phyloP scores from a whole-genome alignment of 2,888 invertebrate genomes.

The Lasioglossum zephyrum region DNA sequence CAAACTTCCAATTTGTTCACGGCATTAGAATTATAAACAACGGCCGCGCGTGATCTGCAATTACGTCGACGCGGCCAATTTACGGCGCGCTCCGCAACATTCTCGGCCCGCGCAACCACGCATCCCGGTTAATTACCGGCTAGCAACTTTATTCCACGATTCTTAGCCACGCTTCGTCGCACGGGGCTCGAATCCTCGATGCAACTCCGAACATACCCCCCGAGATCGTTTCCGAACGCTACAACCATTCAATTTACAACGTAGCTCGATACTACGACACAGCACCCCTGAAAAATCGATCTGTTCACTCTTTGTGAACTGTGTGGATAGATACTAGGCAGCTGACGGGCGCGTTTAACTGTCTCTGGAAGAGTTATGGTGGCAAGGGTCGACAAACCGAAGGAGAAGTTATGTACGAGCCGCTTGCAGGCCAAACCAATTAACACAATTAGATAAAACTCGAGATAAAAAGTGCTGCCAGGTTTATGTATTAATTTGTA shows the following conservation, averaged over 20 bases:
- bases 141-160: constrained; percentile 15
- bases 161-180: background rate
- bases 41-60: constrained; percentile 31
- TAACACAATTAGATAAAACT: background rate
- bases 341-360: background rate
- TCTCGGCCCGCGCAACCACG: constrained; percentile 21
- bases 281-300: background rate
- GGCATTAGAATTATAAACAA: constrained; percentile 35
- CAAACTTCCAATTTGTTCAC: constrained; percentile 35
- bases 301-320: background rate
- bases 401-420: background rate
- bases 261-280: too few relatives aligned
- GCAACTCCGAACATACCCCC: background rate
- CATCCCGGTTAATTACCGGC: constrained; percentile 9
- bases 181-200: background rate
- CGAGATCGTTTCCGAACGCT: background rate
- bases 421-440: background rate
- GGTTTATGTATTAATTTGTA: background rate
- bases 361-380: background rate
- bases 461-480: background rate
- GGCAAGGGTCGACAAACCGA: background rate
- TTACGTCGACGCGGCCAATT: constrained; percentile 47
- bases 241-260: background rate
- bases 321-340: background rate
- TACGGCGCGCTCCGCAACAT: constrained; percentile 10